These are phyloP conservation scores for Hermetia illucens DNA, from an alignment of 1,140 invertebrate species.

Conservation along the genomic window DNA sequence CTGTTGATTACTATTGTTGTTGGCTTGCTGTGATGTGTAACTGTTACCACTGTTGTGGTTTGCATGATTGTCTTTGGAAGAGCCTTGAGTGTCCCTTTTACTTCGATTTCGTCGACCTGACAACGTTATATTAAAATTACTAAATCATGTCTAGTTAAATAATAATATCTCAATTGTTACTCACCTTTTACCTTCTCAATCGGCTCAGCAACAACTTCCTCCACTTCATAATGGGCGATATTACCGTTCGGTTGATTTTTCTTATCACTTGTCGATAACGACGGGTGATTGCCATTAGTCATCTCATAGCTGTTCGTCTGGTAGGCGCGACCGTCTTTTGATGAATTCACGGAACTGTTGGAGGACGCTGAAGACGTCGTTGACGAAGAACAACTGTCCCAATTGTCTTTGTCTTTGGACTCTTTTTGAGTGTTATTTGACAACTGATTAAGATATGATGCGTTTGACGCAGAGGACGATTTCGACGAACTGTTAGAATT, in stretches of 20 bases:
- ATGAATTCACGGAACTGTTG: too few species aligned
- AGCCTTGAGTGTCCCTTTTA: conserved; percentile 22
- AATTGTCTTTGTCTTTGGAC: background rate
- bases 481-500: too few species aligned
- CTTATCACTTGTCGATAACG: conserved; percentile 7
- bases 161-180: background rate
- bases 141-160: background rate
- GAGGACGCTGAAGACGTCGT: too few species aligned
- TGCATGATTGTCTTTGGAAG: conserved; percentile 29
- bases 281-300: background rate
- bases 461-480: too few species aligned
- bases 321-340: too few species aligned
- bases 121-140: background rate
- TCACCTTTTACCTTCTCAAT: conserved; percentile 24
- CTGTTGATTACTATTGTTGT: conserved; percentile 3
- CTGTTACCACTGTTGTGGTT: conserved; percentile 11
- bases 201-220: conserved; percentile 14
- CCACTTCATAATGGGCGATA: conserved; percentile 18
- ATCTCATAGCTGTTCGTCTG: too few species aligned
- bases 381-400: too few species aligned
- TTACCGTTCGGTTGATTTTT: conserved; percentile 14
- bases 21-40: background rate
- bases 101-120: conserved; percentile 26
- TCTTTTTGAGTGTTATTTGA: background rate
- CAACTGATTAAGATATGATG: background rate